phyloP scores from a whole-genome alignment of 2,797 vertebrate species.

The Sebastes paucispinis region DNA sequence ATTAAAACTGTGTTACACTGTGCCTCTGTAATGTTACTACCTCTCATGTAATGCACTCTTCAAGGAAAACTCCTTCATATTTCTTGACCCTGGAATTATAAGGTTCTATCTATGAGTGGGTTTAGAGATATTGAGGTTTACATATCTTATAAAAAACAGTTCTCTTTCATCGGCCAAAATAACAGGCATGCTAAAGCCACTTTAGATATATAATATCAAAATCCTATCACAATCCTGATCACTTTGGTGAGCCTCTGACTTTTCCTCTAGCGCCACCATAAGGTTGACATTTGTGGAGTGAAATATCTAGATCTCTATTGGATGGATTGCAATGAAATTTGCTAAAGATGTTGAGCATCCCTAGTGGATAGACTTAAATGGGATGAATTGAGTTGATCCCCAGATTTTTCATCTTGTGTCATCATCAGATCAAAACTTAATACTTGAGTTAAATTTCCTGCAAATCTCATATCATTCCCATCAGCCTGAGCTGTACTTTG shows the following conservation, averaged over 20 bases:
- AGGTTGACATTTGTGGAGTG: not conserved
- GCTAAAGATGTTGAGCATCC: not conserved
- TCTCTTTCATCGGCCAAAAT: not conserved
- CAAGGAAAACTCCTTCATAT: not conserved
- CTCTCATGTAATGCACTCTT: constrained; percentile 4
- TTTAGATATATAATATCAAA: not conserved
- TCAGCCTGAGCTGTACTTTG: too few species aligned
- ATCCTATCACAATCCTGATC: not conserved
- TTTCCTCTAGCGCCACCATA: too few species aligned
- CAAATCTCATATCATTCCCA: too few species aligned
- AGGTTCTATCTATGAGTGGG: not conserved
- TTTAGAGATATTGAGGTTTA: not conserved
- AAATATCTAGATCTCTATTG: not conserved
- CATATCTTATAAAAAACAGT: not conserved
- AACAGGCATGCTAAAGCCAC: not conserved
- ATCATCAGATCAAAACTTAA: too few species aligned
- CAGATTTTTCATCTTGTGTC: too few species aligned
- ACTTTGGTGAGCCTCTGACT: too few species aligned
- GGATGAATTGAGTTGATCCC: too few species aligned
- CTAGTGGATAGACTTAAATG: not conserved
- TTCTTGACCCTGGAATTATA: not conserved
- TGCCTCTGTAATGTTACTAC: constrained; percentile 15
- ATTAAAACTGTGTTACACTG: constrained; percentile 50
- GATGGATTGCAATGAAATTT: not conserved
- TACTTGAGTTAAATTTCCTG: too few species aligned